These are phyloP conservation scores for Montifringilla adamsi DNA, from an alignment of 2,113 vertebrate species.

Conservation along the genomic window DNA sequence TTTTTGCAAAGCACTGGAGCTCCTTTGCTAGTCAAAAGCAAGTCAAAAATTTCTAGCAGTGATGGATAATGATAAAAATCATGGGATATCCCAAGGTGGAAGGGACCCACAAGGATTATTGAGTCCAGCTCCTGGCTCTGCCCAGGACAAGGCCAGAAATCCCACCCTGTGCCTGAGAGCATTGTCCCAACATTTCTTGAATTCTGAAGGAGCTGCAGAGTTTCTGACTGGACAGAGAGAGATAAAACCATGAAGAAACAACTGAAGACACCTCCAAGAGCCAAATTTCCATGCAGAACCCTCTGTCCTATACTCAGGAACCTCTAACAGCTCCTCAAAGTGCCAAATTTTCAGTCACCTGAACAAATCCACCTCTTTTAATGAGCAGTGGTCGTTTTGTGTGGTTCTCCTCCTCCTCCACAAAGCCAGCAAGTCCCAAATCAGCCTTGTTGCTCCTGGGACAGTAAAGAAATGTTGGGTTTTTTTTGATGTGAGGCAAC, in stretches of 20 bases:
- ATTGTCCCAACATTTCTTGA: background rate
- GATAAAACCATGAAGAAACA: background rate
- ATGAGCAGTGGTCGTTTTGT: background rate
- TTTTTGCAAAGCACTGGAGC: background rate
- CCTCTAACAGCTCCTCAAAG: background rate
- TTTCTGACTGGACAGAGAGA: background rate
- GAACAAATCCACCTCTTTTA: background rate
- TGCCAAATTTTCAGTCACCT: background rate
- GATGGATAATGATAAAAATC: background rate
- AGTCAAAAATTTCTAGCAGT: background rate
- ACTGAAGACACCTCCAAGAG: background rate
- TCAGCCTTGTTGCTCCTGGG: background rate
- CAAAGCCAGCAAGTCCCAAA: background rate
- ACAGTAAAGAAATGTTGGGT: background rate
- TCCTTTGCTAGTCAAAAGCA: background rate
- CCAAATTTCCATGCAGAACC: background rate
- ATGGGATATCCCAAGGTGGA: background rate
- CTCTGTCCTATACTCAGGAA: background rate
- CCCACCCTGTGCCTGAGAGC: background rate
- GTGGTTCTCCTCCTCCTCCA: background rate
- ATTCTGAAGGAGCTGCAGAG: background rate
- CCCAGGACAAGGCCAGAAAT: background rate
- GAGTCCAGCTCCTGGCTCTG: background rate
- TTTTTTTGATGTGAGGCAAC: slow-evolving; percentile 17
- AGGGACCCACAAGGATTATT: background rate